Conservation (phyloP, 2,888 invertebrate genomes). For the Elgonia sp. region DNA sequence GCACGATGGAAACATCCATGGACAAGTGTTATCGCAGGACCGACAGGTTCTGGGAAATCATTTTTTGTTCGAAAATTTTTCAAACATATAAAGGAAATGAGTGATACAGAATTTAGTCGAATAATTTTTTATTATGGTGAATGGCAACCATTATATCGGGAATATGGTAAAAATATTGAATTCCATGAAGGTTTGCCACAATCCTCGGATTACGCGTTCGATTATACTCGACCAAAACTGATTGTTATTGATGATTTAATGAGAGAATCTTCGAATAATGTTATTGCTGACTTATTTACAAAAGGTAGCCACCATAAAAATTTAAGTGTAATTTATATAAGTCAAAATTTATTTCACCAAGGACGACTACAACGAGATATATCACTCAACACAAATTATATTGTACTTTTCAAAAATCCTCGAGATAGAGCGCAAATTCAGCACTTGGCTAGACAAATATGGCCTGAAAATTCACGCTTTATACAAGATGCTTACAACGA, state of each 20-base stretch:
- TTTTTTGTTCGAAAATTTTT: slow-evolving; percentile 56
- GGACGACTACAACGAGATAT: not conserved
- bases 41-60: slow-evolving; percentile 54
- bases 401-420: slow-evolving; percentile 36
- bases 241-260: not conserved
- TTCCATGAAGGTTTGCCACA: slow-evolving; percentile 8
- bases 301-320: too few species aligned
- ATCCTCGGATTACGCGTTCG: not conserved
- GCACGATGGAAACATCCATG: too few species aligned
- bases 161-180: slow-evolving; percentile 20
- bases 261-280: too few species aligned
- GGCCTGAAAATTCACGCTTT: too few species aligned
- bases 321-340: too few species aligned
- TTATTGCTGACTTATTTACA: too few species aligned
- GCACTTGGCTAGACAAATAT: too few species aligned
- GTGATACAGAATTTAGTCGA: slow-evolving; percentile 51
- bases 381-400: slow-evolving; percentile 16
- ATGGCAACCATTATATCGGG: slow-evolving; percentile 57
- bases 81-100: not conserved
- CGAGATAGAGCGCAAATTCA: slow-evolving; percentile 17
- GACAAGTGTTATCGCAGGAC: slow-evolving; percentile 38
- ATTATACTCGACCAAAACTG: not conserved
- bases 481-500: too few species aligned
- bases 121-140: slow-evolving; percentile 71
- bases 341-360: slow-evolving; percentile 10